Evolutionary conservation across 2,888 invertebrate species (phyloP), one percentile per base, ranked within the genome.

Genomic region (Galerucella calmariensis): DNA sequence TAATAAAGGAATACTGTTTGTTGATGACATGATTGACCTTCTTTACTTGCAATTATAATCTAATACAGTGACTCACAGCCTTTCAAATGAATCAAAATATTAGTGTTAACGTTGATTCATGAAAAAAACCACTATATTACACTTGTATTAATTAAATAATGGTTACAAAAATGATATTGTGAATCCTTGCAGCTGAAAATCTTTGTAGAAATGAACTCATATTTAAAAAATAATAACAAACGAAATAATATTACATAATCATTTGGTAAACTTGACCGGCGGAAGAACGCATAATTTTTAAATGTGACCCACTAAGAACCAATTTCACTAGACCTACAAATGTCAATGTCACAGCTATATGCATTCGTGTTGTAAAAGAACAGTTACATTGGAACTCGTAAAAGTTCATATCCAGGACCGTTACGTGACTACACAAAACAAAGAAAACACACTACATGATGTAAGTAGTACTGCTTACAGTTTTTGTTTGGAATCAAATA

Each of bases 311-410:
- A 62, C 62, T 27, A 6, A 62, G 35, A 41, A 41, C 12, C 2
- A 62, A 62, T 62, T 62, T 62, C 62, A 62, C 62, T 61, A 12
- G 14, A 27, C n/a, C n/a, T 14, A 62, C 41, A n/a, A 62, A n/a
- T 16, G 35, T 41, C 62, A 62, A 62, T 62, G 62, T 41, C 62
- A 62, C n/a, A 14, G 62, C 62, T 35, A 35, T 41, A 41, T 2
- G 35, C 14, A 16, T 14, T 14, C n/a, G 20, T 16, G 27, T 62
- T 35, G 4, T 41, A 41, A n/a, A 62, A 62, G 62, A 62, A 62
- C n/a, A 62, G 62, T 16, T 41, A 20, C 58, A 3, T 35, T 41
- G 14, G 8, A 41, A 35, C 56, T 62, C 35, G 16, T 41, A 35
- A 41, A 41, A 62, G 62, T 62, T 41, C n/a, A 24, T 20, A 27